These are phyloP conservation scores for Empis stercorea DNA, from an alignment of 2,888 invertebrate genomes.

Conservation along the genomic window DNA sequence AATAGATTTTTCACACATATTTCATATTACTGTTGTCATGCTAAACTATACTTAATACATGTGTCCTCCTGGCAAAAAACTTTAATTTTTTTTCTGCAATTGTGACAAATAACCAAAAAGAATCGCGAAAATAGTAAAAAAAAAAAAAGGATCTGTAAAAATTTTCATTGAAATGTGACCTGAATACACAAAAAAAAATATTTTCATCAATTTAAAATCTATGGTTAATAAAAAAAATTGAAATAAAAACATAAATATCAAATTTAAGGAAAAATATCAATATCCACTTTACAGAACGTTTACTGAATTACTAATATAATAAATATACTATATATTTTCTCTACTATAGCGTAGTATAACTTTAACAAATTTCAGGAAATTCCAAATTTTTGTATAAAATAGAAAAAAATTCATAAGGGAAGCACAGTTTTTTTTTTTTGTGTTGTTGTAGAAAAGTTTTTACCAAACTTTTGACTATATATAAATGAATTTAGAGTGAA, in stretches of 20 bases:
- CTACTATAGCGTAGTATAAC: too few relatives aligned
- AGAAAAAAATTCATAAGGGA: too few relatives aligned
- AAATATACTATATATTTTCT: too few relatives aligned
- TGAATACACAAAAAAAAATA: neutral
- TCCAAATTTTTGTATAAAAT: too few relatives aligned
- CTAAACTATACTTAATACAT: too few relatives aligned
- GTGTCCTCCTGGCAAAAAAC: conserved; percentile 7
- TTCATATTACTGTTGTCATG: conserved; percentile 1
- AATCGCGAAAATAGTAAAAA: conserved; percentile 4
- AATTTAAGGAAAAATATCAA: conserved; percentile 37
- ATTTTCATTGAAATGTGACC: conserved; percentile 2
- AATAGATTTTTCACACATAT: conserved; percentile 9
- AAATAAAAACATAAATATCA: conserved; percentile 33
- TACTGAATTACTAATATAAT: conserved; percentile 29
- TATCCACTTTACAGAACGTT: conserved; percentile 36
- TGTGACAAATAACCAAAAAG: conserved; percentile 11
- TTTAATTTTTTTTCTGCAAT: conserved; percentile 10
- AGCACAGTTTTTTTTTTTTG: too few relatives aligned
- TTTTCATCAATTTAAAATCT: neutral
- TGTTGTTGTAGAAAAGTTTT: too few relatives aligned
- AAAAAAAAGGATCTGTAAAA: conserved; percentile 16
- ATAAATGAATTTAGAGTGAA: too few relatives aligned
- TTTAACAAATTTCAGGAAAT: too few relatives aligned
- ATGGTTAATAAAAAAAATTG: conserved; percentile 1
- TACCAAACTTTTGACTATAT: too few relatives aligned